phyloP scores from a whole-genome alignment of 1,140 invertebrate genomes.

The Formica exsecta region DNA sequence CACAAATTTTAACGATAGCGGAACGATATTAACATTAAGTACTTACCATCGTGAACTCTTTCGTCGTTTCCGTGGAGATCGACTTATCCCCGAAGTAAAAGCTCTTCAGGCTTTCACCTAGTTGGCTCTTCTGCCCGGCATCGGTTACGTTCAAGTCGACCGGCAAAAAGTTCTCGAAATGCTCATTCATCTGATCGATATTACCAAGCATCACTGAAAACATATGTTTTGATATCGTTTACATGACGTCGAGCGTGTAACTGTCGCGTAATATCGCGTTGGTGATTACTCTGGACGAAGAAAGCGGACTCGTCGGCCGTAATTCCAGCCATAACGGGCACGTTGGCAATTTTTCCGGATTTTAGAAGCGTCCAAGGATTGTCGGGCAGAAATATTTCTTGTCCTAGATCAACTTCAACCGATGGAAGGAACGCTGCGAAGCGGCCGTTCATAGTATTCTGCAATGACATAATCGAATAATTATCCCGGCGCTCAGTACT shows the following conservation, averaged over 20 bases:
- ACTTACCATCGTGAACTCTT: conserved; percentile 86
- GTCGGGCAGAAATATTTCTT: conserved; percentile 89
- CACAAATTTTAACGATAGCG: conserved; percentile 36
- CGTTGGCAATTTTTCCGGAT: conserved; percentile 85
- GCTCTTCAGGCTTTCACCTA: conserved; percentile 87
- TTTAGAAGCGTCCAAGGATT: conserved; percentile 87
- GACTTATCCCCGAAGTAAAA: conserved; percentile 88
- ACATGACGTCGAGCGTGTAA: conserved; percentile 20
- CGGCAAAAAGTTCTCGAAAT: conserved; percentile 88
- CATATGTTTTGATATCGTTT: conserved; percentile 50
- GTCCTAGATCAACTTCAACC: conserved; percentile 87
- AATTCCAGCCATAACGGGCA: conserved; percentile 90
- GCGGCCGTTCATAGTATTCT: conserved; percentile 79
- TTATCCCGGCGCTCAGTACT: conserved; percentile 9
- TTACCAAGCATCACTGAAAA: conserved; percentile 74
- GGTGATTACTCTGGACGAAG: conserved; percentile 74
- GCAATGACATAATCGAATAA: conserved; percentile 32
- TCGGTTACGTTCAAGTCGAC: conserved; percentile 88
- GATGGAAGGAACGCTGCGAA: conserved; percentile 88
- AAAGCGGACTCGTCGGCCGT: conserved; percentile 87
- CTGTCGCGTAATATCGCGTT: background rate
- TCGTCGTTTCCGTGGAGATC: conserved; percentile 84
- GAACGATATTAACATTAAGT: conserved; percentile 45
- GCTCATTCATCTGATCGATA: conserved; percentile 83
- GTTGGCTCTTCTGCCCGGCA: conserved; percentile 76